Conservation (phyloP, 2,113 vertebrate genomes). For the Xenopus laevis region DNA sequence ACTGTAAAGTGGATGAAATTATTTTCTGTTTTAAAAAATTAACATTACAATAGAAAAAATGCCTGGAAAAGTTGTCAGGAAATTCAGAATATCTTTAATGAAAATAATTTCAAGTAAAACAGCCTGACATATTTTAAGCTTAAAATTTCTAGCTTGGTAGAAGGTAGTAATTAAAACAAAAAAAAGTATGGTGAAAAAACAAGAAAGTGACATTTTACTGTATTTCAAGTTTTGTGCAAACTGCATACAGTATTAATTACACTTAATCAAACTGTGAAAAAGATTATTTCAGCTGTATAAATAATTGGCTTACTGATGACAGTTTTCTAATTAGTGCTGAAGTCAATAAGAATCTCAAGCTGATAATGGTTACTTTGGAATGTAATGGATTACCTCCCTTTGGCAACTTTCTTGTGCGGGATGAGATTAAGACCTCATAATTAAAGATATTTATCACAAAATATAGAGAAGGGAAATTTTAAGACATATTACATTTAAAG, state of each 20-base stretch:
- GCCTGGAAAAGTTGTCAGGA: conserved; percentile 9
- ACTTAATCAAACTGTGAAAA: conserved; percentile 12
- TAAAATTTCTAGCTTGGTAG: conserved; percentile 16
- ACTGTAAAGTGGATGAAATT: too few species aligned
- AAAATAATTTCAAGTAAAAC: conserved; percentile 31
- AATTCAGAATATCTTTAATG: conserved; percentile 12
- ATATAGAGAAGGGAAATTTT: too few species aligned
- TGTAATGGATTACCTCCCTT: too few species aligned
- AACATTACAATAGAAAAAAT: too few species aligned
- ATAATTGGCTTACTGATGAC: conserved; percentile 6
- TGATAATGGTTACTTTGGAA: neutral
- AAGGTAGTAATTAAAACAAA: conserved; percentile 23
- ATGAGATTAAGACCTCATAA: too few species aligned
- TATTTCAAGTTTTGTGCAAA: conserved; percentile 4
- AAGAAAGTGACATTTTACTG: neutral
- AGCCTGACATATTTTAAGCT: conserved; percentile 18
- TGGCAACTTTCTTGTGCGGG: too few species aligned
- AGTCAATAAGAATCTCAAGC: neutral
- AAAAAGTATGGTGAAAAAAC: neutral
- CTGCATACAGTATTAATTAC: conserved; percentile 19
- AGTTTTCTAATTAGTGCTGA: conserved; percentile 6
- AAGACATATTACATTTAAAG: too few species aligned
- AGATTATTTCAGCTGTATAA: conserved; percentile 26
- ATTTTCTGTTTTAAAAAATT: too few species aligned
- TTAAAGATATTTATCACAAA: too few species aligned